These are phyloP conservation scores for Geococcyx californianus DNA, from an alignment of 2,113 vertebrate species.

Conservation along the genomic window DNA sequence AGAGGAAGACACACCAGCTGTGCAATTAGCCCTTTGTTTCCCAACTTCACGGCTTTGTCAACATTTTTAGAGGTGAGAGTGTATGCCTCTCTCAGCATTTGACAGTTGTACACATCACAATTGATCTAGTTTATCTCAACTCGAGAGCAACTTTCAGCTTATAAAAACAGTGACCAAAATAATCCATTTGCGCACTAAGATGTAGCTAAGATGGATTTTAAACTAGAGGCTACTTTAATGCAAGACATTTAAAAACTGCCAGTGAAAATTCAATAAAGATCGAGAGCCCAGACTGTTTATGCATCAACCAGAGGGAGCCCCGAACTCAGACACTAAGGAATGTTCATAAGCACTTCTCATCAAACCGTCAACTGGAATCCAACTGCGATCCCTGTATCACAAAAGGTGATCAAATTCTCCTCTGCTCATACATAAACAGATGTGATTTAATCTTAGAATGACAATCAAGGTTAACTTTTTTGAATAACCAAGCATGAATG, in stretches of 20 bases:
- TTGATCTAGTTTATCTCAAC: background rate
- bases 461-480: background rate
- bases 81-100: background rate
- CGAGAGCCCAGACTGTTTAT: background rate
- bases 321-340: background rate
- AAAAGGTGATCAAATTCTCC: background rate
- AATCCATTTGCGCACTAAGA: background rate
- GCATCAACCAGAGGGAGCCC: background rate
- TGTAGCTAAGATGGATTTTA: background rate
- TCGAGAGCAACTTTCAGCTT: constrained; percentile 29
- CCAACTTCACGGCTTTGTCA: constrained; percentile 31
- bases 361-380: background rate
- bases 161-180: constrained; percentile 11
- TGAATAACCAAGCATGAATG: background rate
- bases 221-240: constrained; percentile 36
- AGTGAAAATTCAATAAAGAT: background rate
- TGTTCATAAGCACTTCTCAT: fast-evolving
- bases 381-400: background rate
- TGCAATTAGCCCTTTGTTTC: constrained; percentile 54
- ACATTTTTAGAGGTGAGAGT: background rate
- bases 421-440: background rate
- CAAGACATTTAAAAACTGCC: background rate
- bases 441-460: background rate
- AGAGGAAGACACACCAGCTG: constrained; percentile 12
- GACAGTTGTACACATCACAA: constrained; percentile 22